These are phyloP conservation scores for Bradypus variegatus DNA, from an alignment of 2,797 vertebrate genomes.

Conservation along the genomic window DNA sequence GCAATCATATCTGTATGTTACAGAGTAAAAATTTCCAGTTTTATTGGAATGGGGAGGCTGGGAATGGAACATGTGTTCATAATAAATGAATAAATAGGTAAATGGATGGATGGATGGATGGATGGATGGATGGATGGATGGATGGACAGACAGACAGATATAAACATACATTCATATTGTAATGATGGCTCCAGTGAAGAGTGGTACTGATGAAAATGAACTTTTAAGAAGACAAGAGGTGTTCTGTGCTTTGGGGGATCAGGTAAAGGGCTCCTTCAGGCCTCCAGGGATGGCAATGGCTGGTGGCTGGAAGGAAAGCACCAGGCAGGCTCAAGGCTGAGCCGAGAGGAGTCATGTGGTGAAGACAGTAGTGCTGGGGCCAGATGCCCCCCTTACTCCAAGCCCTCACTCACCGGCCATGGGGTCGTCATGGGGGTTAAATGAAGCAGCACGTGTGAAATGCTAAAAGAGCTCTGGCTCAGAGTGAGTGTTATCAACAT, in stretches of 20 bases:
- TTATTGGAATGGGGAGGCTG: neutral
- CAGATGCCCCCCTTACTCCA: neutral
- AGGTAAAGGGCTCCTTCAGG: neutral
- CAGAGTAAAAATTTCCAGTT: neutral
- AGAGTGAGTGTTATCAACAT: accelerated
- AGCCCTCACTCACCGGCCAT: neutral
- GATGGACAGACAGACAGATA: neutral
- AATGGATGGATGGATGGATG: too few relatives aligned
- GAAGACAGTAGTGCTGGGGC: neutral
- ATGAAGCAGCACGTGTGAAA: accelerated
- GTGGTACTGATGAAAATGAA: neutral
- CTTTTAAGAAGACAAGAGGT: neutral
- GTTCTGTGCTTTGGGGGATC: neutral
- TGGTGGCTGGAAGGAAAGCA: neutral
- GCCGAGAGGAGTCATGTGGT: neutral
- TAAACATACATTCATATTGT: neutral
- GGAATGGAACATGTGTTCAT: neutral
- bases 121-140: too few relatives aligned
- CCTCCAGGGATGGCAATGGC: neutral
- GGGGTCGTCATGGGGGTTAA: neutral
- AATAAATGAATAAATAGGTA: neutral
- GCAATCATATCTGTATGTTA: neutral
- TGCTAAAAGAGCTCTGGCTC: neutral
- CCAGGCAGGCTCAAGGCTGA: neutral
- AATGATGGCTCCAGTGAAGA: neutral